Percentiles rank a stretch among this genome's conserved stretches.
phyloP scores from a whole-genome alignment of 1,140 invertebrate genomes.

The Augochlora pura region DNA sequence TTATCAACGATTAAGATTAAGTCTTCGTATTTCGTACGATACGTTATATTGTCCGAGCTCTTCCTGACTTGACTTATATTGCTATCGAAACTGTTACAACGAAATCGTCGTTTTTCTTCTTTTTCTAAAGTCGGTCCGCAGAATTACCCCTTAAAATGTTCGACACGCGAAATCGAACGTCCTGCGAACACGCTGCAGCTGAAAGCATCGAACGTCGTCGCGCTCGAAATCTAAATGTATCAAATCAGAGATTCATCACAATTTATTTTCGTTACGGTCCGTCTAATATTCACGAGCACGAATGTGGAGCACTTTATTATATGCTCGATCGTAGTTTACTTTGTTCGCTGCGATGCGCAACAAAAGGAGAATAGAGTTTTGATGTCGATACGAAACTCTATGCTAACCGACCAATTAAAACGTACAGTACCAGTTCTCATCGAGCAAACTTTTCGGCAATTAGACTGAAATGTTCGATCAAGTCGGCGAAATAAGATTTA shows the following conservation, averaged over 20 bases:
- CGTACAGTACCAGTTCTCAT: neutral
- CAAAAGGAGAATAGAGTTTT: neutral
- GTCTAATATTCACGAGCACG: neutral
- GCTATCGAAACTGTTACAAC: too few relatives aligned
- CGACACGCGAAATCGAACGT: neutral
- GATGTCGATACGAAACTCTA: neutral
- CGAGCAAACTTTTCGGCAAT: neutral
- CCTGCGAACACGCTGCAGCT: neutral
- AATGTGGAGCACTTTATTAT: neutral
- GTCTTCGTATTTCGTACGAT: too few relatives aligned
- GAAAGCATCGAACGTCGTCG: neutral
- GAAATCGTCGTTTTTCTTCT: too few relatives aligned
- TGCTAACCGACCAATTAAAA: neutral
- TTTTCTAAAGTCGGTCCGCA: too few relatives aligned
- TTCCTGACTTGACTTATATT: neutral
- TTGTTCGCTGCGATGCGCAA: neutral
- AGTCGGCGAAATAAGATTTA: slow-evolving; percentile 27
- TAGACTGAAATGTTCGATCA: neutral
- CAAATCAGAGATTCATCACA: neutral
- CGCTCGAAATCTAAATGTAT: neutral
- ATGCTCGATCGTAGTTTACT: slow-evolving; percentile 25
- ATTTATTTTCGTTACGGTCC: neutral
- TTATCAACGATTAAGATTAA: too few relatives aligned
- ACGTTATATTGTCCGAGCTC: too few relatives aligned
- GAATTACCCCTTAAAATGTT: too few relatives aligned